Base-by-base conservation (phyloP, 2,113 vertebrate genomes). In the Corythoichthys intestinalis region DNA sequence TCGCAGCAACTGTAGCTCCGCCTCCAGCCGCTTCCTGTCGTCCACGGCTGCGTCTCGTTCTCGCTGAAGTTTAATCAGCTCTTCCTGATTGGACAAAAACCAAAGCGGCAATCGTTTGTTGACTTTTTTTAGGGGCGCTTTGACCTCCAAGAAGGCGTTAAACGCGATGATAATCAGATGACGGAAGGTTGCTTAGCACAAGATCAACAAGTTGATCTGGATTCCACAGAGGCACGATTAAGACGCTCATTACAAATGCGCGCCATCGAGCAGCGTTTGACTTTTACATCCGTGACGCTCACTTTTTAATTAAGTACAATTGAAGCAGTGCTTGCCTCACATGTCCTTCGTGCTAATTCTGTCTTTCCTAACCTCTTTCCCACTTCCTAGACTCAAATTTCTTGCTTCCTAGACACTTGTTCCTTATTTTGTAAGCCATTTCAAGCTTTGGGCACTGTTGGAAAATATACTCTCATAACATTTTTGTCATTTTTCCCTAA, bases 171-270 rank as follows among this genome's bases (percentile, higher is more conserved):
- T 12, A 4, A 3, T 3, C 54, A 62, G 44, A 46, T n/a, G 44
- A 62, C n/a, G n/a, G 8, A 6, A 5, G 9, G 2, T 28, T 54
- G 1, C 20, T 15, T 34, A 20, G 9, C 2, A 52, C n/a, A 67
- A 67, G 74, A 68, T 76, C 61, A 56, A 57, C 7, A 60, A 41
- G 15, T 53, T 46, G 68, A 73, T 67, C 73, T 54, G 74, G 54
- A 73, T 82, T 69, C 44, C 71, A 74, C 50, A 65, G 75, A 59
- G 70, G 72, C 79, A 73, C 74, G 39, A 82, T 82, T 66, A 69
- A 74, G 38, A 9, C 14, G 8, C 67, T 79, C 41, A 77, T 80
- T 76, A 77, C 61, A 69, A 0, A 1, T 57, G 50, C 9, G 74
- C 77, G 52, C 72, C 71, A 71, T 72, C n/a, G 17, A n/a, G 8